phyloP scores from a whole-genome alignment of 2,113 vertebrate species.

The Puffinus mauretanicus region DNA sequence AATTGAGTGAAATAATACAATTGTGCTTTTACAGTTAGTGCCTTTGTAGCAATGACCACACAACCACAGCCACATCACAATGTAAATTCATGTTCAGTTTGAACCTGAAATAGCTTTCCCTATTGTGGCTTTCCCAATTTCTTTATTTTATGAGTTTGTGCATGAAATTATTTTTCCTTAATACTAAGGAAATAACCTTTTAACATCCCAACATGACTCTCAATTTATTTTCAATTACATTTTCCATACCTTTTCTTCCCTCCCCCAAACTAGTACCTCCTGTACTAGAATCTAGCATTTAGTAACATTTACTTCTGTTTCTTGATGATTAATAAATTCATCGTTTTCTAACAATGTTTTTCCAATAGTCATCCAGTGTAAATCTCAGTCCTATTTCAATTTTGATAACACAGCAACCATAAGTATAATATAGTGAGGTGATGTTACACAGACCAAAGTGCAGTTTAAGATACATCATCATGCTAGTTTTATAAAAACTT shows the following conservation, averaged over 20 bases:
- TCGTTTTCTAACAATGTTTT: not conserved
- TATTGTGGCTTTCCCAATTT: not conserved
- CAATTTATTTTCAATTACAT: not conserved
- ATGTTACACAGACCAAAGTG: not conserved
- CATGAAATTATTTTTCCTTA: not conserved
- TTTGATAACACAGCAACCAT: not conserved
- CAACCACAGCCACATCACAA: not conserved
- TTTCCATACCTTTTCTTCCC: not conserved
- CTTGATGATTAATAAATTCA: not conserved
- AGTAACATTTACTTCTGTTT: not conserved
- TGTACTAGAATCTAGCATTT: not conserved
- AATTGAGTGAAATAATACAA: not conserved
- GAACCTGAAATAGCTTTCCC: not conserved
- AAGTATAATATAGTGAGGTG: not conserved
- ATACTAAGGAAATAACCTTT: not conserved
- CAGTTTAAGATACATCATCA: not conserved
- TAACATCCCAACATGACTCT: not conserved
- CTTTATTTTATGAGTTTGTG: not conserved
- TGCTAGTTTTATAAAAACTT: not conserved
- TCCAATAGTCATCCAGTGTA: not conserved
- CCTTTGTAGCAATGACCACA: not conserved
- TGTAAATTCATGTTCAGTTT: not conserved
- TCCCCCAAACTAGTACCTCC: not conserved
- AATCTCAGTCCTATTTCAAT: not conserved
- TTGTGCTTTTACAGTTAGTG: not conserved